phyloP scores from a whole-genome alignment of 1,140 invertebrate genomes.

The Drosophila neocordata region DNA sequence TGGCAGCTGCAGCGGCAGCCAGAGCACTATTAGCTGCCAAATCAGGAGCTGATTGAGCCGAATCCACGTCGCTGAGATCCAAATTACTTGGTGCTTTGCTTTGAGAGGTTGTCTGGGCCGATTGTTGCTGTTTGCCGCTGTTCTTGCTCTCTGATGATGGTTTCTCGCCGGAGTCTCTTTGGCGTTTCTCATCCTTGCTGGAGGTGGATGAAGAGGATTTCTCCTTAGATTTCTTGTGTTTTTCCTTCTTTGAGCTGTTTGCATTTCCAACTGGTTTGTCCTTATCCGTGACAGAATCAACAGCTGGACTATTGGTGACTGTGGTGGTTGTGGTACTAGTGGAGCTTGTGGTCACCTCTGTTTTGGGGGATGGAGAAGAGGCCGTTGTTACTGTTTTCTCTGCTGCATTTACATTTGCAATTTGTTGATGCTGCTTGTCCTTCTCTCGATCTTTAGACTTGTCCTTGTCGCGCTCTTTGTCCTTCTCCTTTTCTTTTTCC shows the following conservation, averaged over 20 bases:
- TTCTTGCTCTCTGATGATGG: conserved; percentile 42
- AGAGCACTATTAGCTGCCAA: conserved; percentile 54
- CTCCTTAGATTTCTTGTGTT: conserved; percentile 72
- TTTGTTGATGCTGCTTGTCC: conserved; percentile 38
- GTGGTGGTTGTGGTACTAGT: background rate
- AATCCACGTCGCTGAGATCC: conserved; percentile 75
- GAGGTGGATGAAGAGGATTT: conserved; percentile 32
- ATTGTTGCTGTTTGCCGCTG: conserved; percentile 28
- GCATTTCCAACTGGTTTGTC: conserved; percentile 34
- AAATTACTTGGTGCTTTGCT: conserved; percentile 59
- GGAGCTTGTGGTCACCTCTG: conserved; percentile 18
- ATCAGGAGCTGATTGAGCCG: conserved; percentile 67
- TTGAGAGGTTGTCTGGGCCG: conserved; percentile 12
- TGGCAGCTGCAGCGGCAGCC: conserved; percentile 67
- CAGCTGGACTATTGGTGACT: conserved; percentile 20
- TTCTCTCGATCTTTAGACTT: conserved; percentile 56
- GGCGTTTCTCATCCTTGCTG: conserved; percentile 78
- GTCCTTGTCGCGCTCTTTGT: conserved; percentile 55
- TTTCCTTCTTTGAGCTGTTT: conserved; percentile 60
- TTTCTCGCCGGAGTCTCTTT: conserved; percentile 42
- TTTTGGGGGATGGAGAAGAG: conserved; percentile 39
- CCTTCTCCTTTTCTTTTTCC: conserved; percentile 67
- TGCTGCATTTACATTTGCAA: background rate
- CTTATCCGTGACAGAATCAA: conserved; percentile 1
- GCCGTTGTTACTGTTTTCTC: conserved; percentile 31